Evolutionary conservation across 2,797 vertebrate species (phyloP).

Genomic region (Hydrolagus colliei): DNA sequence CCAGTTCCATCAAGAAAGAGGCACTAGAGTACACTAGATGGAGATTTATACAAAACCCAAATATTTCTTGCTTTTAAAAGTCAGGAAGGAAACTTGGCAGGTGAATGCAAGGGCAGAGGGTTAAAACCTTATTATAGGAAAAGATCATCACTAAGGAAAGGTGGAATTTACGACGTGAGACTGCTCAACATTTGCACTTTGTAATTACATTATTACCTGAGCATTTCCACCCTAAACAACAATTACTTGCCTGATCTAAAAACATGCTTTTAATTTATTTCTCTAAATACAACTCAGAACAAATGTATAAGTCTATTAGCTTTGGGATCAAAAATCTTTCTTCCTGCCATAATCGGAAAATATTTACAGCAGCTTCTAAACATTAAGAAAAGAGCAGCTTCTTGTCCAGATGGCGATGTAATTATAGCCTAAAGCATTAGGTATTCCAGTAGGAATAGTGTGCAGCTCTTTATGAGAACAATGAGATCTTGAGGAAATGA

Average conservation of each 20-base stretch:
- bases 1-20: background rate
- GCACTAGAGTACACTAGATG: too few relatives aligned
- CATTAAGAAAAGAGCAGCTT: background rate
- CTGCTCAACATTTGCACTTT: background rate
- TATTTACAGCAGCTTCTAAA: slow-evolving; percentile 4
- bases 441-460: background rate
- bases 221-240: background rate
- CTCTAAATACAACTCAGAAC: background rate
- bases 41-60: background rate
- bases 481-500: background rate
- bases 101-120: background rate
- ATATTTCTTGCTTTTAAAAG: too few relatives aligned
- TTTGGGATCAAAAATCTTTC: background rate
- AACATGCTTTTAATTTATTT: background rate
- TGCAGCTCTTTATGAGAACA: background rate
- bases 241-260: background rate
- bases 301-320: background rate
- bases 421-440: background rate
- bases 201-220: background rate
- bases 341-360: background rate
- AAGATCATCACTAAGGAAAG: background rate
- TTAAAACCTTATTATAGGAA: background rate
- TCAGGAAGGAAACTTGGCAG: background rate
- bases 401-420: background rate
- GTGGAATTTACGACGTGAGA: background rate